Base-by-base conservation (phyloP, 2,888 invertebrate species). In the Drosophila suboccidentalis region DNA sequence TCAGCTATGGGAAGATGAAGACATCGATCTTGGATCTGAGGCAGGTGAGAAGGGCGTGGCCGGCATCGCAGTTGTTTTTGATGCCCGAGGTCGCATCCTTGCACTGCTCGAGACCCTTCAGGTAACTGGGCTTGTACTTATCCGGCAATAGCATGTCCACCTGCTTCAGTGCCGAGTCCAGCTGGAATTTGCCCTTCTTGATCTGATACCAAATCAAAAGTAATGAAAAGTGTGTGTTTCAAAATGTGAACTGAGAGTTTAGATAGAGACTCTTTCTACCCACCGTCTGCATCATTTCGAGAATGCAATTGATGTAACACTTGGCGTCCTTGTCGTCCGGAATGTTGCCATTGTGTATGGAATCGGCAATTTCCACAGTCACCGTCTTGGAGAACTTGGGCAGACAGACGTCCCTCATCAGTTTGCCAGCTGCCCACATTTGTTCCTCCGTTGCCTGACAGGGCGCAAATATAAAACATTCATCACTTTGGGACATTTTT, bases 381-480 rank as follows among this genome's bases (percentile, higher is more conserved):
- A 92, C 71, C 4, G 22, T 22, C 76, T 91, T 92, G 0, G 92
- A 82, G 61, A 93, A 94, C 92, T 96, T 96, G 2, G 95, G 94
- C 67, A 94, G 93, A 78, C 96, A 96, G 0, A 94, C 93, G 84
- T 95, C 95, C 51, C 95, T 93, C 92, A 96, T 94, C 84, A 95
- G 93, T 90, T 94, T 95, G 1, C 94, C 94, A 0, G 95, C 94
- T 17, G 94, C 94, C 82, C 91, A 94, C 87, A 96, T 93, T 91
- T 96, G 96, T 63, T 95, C 95, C 92, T 93, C 87, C 0, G 92
- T 92, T 4, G 90, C 91, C 92, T 92, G 53, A 13, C 10, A 36
- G 11, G 2, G 6, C 0, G 8, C 0, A 36, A 13, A 13, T 11
- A 6, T 5, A 0, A 38, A 38, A 4, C 4, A 22, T 26, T n/a